Base-by-base conservation (phyloP, 2,888 invertebrate genomes). In the Pasiphila rectangulata region DNA sequence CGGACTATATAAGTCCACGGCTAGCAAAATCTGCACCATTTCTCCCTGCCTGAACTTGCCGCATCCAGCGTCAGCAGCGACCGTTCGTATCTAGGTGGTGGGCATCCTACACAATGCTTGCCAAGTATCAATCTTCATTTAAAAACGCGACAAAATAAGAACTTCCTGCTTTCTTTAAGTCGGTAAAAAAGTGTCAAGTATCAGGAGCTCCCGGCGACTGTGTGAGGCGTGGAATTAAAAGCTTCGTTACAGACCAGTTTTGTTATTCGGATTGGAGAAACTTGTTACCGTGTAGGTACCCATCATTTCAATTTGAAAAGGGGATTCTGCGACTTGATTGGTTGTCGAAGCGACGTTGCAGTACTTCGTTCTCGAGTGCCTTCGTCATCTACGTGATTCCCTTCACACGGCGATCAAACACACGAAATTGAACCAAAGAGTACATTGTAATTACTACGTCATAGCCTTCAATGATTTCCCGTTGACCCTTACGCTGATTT, bases 231-330 rank as follows among this genome's bases (percentile, higher is more conserved):
- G 75, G 75, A 81, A 86, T 84, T 83, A 85, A 86, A 82, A 79
- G 77, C 80, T 83, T 83, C 83, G 87, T 87, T 85, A 82, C 75
- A 19, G 34, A 42, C 64, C 75, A 79, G 85, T 83, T 79, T 78
- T 83, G 83, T 83, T 79, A 78, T 79, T 63, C 72, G 75, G 76
- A 82, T 80, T 78, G 83, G 82, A 85, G 83, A 83, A 86, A 84
- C 84, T 83, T 83, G 86, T 86, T 85, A 82, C 75, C 72, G 74
- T 75, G 78, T 13, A 3, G 12, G 27, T 57, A 56, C 77, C 74
- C 79, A 81, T 83, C 83, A 84, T 86, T 86, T 75, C 83, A 85
- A 85, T 85, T 85, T 82, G 72, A 72, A 78, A 80, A 84, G 77
- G 83, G 83, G 83, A 85, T 83, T 76, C 72, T 66, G 69, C 64